phyloP scores from a whole-genome alignment of 2,888 invertebrate genomes.

The Plebejus melissa region DNA sequence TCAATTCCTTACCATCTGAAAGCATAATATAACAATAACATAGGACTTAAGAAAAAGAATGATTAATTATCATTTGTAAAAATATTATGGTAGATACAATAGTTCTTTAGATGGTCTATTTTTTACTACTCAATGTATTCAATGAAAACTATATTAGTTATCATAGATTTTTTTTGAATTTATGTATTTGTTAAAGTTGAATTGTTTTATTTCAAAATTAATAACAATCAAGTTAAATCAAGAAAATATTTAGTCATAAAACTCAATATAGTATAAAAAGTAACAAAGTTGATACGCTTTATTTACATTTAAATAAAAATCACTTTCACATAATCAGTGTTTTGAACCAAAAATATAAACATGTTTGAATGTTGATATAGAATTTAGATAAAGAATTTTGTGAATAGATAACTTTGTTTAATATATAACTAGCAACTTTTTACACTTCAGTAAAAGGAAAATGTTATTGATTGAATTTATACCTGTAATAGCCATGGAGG shows the following conservation, averaged over 20 bases:
- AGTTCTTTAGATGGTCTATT: no score
- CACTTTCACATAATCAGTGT: neutral
- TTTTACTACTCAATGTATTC: no score
- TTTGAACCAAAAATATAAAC: neutral
- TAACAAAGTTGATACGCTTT: neutral
- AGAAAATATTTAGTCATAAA: no score
- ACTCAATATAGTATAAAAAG: neutral
- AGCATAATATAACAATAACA: slow-evolving; percentile 27
- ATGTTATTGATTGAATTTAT: neutral
- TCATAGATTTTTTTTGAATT: no score
- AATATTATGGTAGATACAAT: no score
- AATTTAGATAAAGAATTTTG: neutral
- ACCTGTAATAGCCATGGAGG: slow-evolving; percentile 44
- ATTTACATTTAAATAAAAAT: neutral
- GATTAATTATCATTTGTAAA: no score
- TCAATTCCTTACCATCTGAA: slow-evolving; percentile 75
- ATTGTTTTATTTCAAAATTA: no score
- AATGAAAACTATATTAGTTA: neutral
- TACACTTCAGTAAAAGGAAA: neutral
- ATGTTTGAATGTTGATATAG: neutral
- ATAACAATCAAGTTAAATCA: no score
- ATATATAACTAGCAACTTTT: neutral
- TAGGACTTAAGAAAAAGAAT: no score
- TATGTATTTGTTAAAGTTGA: no score
- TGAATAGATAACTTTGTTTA: no score